These are phyloP conservation scores for Fulica atra DNA, from an alignment of 2,113 vertebrate species.

Conservation along the genomic window DNA sequence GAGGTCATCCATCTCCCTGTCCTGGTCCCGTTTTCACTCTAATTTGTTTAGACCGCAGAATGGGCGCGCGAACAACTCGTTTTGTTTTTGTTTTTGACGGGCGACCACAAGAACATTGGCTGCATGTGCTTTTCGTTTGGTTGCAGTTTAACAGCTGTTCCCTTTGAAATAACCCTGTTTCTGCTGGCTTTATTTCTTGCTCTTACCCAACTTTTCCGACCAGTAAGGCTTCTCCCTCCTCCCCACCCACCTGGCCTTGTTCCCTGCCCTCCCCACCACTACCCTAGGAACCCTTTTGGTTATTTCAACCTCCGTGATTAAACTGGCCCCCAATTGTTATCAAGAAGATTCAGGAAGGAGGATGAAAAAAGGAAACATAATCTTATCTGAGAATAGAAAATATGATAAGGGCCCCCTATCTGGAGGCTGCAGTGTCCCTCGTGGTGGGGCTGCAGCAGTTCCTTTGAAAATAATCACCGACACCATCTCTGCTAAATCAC, in stretches of 20 bases:
- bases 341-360: slow-evolving; percentile 75
- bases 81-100: slow-evolving; percentile 48
- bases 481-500: slow-evolving; percentile 77
- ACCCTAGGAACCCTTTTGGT: slow-evolving; percentile 52
- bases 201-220: slow-evolving; percentile 39
- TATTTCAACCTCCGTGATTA: slow-evolving; percentile 68
- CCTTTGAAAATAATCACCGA: slow-evolving; percentile 74
- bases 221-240: slow-evolving; percentile 7
- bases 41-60: slow-evolving; percentile 58
- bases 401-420: slow-evolving; percentile 76
- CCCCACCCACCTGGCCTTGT: slow-evolving; percentile 30
- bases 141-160: slow-evolving; percentile 66
- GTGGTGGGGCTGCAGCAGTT: slow-evolving; percentile 74
- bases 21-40: slow-evolving; percentile 31
- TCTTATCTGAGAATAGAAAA: slow-evolving; percentile 77
- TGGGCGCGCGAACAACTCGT: neutral
- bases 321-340: slow-evolving; percentile 73
- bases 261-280: slow-evolving; percentile 23
- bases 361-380: slow-evolving; percentile 75
- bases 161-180: slow-evolving; percentile 29
- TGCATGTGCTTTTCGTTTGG: slow-evolving; percentile 52
- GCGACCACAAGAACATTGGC: slow-evolving; percentile 28
- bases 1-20: slow-evolving; percentile 45
- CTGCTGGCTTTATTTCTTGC: slow-evolving; percentile 33
- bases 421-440: slow-evolving; percentile 74